These are phyloP conservation scores for Archaeoteleia sp. DNA, from an alignment of 2,888 invertebrate genomes.

Conservation along the genomic window DNA sequence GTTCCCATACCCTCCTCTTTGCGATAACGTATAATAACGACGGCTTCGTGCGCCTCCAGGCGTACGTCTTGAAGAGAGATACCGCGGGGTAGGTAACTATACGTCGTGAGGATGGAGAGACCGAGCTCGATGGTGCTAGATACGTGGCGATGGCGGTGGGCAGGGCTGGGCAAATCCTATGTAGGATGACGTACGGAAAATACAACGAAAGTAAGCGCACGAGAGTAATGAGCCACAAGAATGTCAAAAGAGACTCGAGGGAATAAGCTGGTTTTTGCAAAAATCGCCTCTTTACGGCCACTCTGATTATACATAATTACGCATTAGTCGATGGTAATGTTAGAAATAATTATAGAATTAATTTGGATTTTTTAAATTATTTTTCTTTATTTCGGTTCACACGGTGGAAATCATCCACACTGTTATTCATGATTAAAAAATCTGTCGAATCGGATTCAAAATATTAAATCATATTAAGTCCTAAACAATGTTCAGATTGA, in stretches of 20 bases:
- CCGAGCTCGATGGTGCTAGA: slow-evolving; percentile 50
- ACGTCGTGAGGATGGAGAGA: slow-evolving; percentile 43
- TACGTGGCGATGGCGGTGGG: slow-evolving; percentile 46
- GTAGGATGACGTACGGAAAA: slow-evolving; percentile 20
- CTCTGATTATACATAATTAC: slow-evolving; percentile 12
- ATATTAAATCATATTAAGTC: too few relatives aligned
- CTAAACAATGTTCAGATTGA: too few relatives aligned
- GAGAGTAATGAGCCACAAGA: slow-evolving; percentile 13
- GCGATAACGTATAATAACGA: slow-evolving; percentile 74
- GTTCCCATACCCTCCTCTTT: slow-evolving; percentile 71
- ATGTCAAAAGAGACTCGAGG: slow-evolving; percentile 6
- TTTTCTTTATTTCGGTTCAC: too few relatives aligned
- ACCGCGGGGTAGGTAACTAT: slow-evolving; percentile 53
- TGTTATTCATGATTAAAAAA: too few relatives aligned
- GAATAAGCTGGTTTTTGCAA: neutral
- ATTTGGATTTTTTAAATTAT: neutral
- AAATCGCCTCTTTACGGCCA: neutral
- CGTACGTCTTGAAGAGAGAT: slow-evolving; percentile 66
- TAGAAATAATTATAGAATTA: neutral
- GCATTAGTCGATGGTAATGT: neutral
- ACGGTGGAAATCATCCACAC: too few relatives aligned
- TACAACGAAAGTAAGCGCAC: slow-evolving; percentile 16
- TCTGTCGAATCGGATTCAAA: too few relatives aligned
- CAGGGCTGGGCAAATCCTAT: slow-evolving; percentile 31
- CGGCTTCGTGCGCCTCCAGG: slow-evolving; percentile 69